A percentile compares a stretch with the other conserved stretches of the same genome.
phyloP scores from a whole-genome alignment of 1,140 invertebrate genomes.

The Gonioctena quinquepunctata region DNA sequence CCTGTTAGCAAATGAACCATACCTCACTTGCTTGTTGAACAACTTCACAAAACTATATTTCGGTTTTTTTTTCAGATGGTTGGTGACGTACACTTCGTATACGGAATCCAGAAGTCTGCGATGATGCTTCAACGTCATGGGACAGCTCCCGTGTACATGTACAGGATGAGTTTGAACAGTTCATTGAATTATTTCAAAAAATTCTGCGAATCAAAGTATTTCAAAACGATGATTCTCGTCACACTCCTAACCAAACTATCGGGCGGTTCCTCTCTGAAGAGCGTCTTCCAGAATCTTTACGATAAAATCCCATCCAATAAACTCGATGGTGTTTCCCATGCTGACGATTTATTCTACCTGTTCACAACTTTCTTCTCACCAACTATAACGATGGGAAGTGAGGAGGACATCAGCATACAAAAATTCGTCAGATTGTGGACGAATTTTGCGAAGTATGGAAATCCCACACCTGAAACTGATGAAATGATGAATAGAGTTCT shows the following conservation, averaged over 20 bases:
- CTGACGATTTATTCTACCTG: constrained; percentile 68
- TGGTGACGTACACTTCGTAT: constrained; percentile 55
- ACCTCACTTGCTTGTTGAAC: too few relatives aligned
- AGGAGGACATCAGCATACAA: constrained; percentile 52
- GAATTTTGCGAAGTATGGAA: constrained; percentile 61
- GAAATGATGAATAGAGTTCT: constrained; percentile 48
- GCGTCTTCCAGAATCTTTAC: constrained; percentile 37
- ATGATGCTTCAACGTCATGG: constrained; percentile 54
- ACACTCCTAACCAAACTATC: constrained; percentile 32
- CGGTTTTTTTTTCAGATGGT: constrained; percentile 41
- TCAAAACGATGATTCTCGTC: constrained; percentile 38
- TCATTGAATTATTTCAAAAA: constrained; percentile 61
- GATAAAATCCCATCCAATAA: constrained; percentile 26
- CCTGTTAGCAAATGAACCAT: too few relatives aligned
- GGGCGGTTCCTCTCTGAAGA: constrained; percentile 23
- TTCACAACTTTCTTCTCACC: constrained; percentile 59
- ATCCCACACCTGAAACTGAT: constrained; percentile 53
- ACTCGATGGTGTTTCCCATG: constrained; percentile 64
- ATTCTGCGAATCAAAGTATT: constrained; percentile 51
- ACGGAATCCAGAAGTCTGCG: constrained; percentile 57
- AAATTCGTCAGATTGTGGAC: constrained; percentile 62
- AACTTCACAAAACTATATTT: too few relatives aligned
- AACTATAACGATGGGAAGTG: constrained; percentile 45
- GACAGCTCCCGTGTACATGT: constrained; percentile 58
- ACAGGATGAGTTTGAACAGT: constrained; percentile 60